phyloP scores from a whole-genome alignment of 2,797 vertebrate species.

The Aphelocoma californica region DNA sequence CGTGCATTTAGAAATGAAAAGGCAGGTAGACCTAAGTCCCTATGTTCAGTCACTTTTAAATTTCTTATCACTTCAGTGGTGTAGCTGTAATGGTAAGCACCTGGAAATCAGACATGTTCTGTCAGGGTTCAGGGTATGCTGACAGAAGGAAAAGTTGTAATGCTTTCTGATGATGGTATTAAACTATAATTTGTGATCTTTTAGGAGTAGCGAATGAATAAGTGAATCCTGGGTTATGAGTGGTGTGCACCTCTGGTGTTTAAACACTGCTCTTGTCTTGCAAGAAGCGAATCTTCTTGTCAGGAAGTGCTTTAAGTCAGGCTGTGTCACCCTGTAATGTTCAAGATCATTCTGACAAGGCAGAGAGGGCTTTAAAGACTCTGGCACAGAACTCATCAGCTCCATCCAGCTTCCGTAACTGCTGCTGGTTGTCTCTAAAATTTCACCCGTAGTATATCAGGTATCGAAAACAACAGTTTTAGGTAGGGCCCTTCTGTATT shows the following conservation, averaged over 20 bases:
- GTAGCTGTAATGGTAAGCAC: background rate
- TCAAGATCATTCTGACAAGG: background rate
- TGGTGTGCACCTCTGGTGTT: background rate
- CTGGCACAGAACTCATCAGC: background rate
- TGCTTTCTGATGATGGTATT: background rate
- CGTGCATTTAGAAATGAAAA: background rate
- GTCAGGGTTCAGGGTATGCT: background rate
- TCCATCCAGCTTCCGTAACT: background rate
- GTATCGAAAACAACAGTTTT: background rate
- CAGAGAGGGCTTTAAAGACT: background rate
- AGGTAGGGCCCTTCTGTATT: background rate
- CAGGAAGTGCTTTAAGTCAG: background rate
- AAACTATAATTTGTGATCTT: background rate
- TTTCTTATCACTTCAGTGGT: background rate
- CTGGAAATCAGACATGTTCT: background rate
- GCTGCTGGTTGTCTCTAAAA: background rate
- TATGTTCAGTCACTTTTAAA: background rate
- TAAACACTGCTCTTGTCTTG: background rate
- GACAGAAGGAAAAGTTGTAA: background rate
- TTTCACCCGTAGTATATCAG: background rate
- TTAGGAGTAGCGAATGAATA: background rate
- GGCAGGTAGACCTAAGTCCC: background rate
- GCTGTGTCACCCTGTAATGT: background rate
- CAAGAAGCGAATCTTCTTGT: background rate
- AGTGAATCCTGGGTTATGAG: background rate